phyloP scores from a whole-genome alignment of 2,888 invertebrate genomes.

The Abrostola tripartita region DNA sequence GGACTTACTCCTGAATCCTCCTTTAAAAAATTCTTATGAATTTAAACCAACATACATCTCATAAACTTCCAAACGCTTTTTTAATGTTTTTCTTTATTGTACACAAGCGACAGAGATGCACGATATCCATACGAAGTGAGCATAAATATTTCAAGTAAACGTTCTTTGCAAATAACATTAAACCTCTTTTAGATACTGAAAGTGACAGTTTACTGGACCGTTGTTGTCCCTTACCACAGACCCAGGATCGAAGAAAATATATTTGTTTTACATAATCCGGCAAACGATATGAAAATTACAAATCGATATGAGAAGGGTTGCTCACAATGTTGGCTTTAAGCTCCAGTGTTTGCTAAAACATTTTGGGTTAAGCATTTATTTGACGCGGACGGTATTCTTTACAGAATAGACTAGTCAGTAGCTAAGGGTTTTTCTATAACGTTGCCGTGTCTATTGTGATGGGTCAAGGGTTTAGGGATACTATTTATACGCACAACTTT shows the following conservation, averaged over 20 bases:
- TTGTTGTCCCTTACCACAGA: background rate
- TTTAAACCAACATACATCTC: background rate
- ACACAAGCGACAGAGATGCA: background rate
- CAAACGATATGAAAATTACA: background rate
- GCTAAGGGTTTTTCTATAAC: too few species aligned
- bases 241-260: background rate
- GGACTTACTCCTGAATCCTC: too few species aligned
- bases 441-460: too few species aligned
- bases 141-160: slow-evolving; percentile 7
- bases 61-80: background rate
- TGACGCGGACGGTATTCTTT: background rate
- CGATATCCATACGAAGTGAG: background rate
- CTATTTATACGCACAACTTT: too few species aligned
- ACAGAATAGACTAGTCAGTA: background rate
- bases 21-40: too few species aligned
- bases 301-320: background rate
- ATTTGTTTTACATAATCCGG: slow-evolving; percentile 10
- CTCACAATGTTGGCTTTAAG: background rate
- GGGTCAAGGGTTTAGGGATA: too few species aligned
- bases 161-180: slow-evolving; percentile 9
- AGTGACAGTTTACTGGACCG: slow-evolving; percentile 10
- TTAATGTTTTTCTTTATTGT: background rate
- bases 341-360: background rate
- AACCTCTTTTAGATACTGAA: slow-evolving; percentile 3
- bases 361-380: background rate